Conservation (phyloP, 1,140 invertebrate species). For the Reticulitermes speratus region DNA sequence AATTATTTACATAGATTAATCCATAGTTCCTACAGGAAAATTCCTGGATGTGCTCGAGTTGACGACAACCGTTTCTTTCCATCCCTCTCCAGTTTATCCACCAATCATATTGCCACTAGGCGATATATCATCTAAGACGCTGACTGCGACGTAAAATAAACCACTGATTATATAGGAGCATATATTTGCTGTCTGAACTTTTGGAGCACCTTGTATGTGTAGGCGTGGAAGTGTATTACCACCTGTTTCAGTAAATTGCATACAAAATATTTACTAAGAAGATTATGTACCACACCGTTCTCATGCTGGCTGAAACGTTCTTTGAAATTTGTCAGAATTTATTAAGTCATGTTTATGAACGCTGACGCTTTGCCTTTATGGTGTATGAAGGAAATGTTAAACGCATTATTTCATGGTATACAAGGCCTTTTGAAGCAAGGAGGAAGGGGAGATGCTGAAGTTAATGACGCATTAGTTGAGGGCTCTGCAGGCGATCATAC, state of each 20-base stretch:
- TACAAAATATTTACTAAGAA: not conserved
- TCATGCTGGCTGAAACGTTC: not conserved
- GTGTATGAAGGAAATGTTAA: not conserved
- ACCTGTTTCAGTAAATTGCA: not conserved
- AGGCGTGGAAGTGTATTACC: not conserved
- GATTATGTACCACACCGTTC: not conserved
- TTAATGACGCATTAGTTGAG: not conserved
- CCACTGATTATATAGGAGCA: too few species aligned
- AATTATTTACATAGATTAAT: too few species aligned
- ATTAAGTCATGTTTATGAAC: constrained; percentile 4
- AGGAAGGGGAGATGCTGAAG: not conserved
- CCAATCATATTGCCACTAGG: too few species aligned
- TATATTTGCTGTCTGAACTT: too few species aligned
- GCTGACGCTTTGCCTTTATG: not conserved
- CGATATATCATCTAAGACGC: too few species aligned
- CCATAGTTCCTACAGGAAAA: too few species aligned
- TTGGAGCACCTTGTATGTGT: not conserved
- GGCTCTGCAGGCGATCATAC: not conserved
- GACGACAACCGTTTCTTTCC: too few species aligned
- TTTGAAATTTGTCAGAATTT: constrained; percentile 20
- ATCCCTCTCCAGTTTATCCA: too few species aligned
- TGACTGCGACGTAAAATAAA: too few species aligned
- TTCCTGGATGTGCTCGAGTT: too few species aligned
- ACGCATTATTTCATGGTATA: constrained; percentile 8
- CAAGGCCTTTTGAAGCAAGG: not conserved